Evolutionary conservation across 2,113 vertebrate genomes (phyloP).

Genomic region (Condylura cristata): DNA sequence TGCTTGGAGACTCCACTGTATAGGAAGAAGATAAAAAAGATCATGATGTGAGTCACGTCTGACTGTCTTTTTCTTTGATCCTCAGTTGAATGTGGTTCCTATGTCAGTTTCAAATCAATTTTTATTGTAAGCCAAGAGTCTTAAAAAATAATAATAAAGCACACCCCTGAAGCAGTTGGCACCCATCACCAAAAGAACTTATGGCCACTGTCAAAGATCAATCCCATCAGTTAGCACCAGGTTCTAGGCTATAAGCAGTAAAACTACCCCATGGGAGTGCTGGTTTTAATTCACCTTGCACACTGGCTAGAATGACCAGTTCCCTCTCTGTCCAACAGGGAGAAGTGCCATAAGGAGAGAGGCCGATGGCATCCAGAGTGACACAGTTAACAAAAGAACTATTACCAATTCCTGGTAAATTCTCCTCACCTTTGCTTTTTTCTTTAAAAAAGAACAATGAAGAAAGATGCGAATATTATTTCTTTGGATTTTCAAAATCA

Average conservation of each 20-base stretch:
- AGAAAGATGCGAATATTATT: slow-evolving; percentile 48
- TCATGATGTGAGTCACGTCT: slow-evolving; percentile 3
- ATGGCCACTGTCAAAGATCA: slow-evolving; percentile 4
- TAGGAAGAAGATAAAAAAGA: slow-evolving; percentile 55
- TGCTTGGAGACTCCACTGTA: slow-evolving; percentile 82
- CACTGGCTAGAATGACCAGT: slow-evolving; percentile 64
- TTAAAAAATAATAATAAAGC: slow-evolving; percentile 68
- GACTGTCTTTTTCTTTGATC: neutral
- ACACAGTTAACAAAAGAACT: slow-evolving; percentile 85
- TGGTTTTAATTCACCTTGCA: slow-evolving; percentile 2
- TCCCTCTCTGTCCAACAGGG: slow-evolving; percentile 21
- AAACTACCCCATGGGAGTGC: slow-evolving; percentile 70
- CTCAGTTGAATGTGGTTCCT: neutral
- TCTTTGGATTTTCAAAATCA: slow-evolving; percentile 67
- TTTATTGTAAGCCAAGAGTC: slow-evolving; percentile 64
- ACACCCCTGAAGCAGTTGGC: slow-evolving; percentile 60
- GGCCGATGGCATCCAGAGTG: slow-evolving; percentile 46
- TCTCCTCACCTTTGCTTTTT: slow-evolving; percentile 22
- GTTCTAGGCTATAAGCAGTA: slow-evolving; percentile 81
- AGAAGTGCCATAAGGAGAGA: slow-evolving; percentile 74
- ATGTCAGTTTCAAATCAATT: slow-evolving; percentile 61
- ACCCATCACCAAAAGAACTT: slow-evolving; percentile 81
- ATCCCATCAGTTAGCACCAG: slow-evolving; percentile 44
- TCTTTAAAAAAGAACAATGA: neutral
- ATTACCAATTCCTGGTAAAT: slow-evolving; percentile 57